Evolutionary conservation across 1,140 invertebrate genomes (phyloP), one percentile per base, ranked within the genome.

Genomic region (Trichogramma pretiosum): DNA sequence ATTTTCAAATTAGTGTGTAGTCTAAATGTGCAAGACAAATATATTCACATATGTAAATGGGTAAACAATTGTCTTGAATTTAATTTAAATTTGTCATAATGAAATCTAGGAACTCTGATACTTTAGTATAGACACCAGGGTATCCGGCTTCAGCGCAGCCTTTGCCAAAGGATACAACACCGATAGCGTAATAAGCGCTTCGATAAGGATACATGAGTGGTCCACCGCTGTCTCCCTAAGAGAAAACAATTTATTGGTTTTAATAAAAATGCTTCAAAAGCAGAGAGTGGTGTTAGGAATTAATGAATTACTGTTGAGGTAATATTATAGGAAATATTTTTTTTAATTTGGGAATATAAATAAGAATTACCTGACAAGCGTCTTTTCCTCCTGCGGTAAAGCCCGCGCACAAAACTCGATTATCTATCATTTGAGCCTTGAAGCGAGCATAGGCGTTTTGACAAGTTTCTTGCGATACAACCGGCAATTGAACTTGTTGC

Each of bases 211-310:
- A 62, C 83, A 91, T 87, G 4, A 92, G 58, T 1, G 89, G 87
- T 16, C 89, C 89, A 7, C 88, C 88, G 24, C 86, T 90, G 65
- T 92, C 89, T 16, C 88, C 88, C 75, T 78, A 14, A 35, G 17
- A 14, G 34, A 41, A 41, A 14, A 23, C 16, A 13, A 28, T 24
- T 8, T 3, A 9, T 11, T 28, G 11, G 7, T n/a, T n/a, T n/a
- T n/a, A n/a, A n/a, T n/a, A n/a, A n/a, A n/a, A n/a, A n/a, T n/a
- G n/a, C n/a, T n/a, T n/a, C n/a, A n/a, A n/a, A n/a, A n/a, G n/a
- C n/a, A n/a, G n/a, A n/a, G n/a, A n/a, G n/a, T 19, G 5, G 21
- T 3, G 11, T 18, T 5, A 13, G 8, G 3, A 33, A 1, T 43
- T 17, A 40, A 30, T n/a, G n/a, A n/a, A n/a, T n/a, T n/a, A n/a